Evolutionary conservation across 2,797 vertebrate genomes (phyloP).

Genomic region (Smutsia temminckii): DNA sequence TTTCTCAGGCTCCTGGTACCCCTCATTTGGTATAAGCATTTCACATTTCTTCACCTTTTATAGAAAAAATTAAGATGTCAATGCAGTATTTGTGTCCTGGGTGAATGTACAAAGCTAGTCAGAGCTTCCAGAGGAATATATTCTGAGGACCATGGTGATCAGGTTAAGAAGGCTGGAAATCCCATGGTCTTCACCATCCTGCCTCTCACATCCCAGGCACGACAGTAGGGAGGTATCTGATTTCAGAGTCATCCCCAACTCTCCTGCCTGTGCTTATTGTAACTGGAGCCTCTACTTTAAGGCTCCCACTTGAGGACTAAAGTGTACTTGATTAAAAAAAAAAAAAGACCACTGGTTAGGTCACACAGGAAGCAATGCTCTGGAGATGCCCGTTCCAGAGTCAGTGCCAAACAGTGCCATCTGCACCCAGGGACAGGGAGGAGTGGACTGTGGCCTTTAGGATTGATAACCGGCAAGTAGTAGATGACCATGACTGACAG

Average conservation of each 20-base stretch:
- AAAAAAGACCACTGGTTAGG: not conserved
- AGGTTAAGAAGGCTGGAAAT: not conserved
- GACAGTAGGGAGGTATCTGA: not conserved
- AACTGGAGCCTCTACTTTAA: constrained; percentile 7
- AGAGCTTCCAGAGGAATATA: not conserved
- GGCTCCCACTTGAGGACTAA: not conserved
- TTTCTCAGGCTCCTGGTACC: constrained; percentile 21
- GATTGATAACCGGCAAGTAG: not conserved
- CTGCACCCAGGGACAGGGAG: not conserved
- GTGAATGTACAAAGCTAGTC: not conserved
- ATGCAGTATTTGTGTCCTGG: constrained; percentile 40
- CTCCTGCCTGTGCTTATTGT: not conserved
- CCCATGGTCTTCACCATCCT: not conserved
- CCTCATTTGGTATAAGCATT: constrained; percentile 1
- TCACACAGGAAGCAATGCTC: not conserved
- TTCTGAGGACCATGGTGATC: not conserved
- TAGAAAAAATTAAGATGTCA: not conserved
- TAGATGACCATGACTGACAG: not conserved
- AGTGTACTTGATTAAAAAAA: not conserved
- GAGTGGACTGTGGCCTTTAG: not conserved
- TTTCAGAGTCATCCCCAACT: not conserved
- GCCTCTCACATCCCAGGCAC: not conserved
- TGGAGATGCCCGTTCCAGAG: rapidly evolving
- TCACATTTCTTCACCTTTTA: constrained; percentile 15
- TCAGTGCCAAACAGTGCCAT: constrained; percentile 72